Evolutionary conservation across 1,140 invertebrate genomes (phyloP).

Genomic region (Pomacea maculata): DNA sequence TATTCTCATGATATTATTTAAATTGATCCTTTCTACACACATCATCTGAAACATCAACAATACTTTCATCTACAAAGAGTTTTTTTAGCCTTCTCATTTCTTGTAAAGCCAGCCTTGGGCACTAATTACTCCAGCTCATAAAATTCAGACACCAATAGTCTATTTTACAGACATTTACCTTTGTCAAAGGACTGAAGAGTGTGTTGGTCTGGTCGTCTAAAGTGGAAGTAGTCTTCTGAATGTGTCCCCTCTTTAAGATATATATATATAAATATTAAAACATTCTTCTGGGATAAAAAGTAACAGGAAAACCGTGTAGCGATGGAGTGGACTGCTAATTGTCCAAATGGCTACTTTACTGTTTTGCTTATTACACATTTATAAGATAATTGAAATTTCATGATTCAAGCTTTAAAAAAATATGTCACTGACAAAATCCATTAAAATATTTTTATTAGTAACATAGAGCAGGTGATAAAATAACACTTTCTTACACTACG

Average conservation of each 20-base stretch:
- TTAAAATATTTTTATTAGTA: neutral
- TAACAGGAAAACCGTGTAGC: neutral
- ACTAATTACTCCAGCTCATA: neutral
- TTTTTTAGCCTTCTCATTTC: neutral
- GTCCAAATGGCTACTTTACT: neutral
- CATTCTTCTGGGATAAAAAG: neutral
- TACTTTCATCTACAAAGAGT: neutral
- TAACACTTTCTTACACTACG: neutral
- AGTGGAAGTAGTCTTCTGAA: slow-evolving; percentile 40
- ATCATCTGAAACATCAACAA: neutral
- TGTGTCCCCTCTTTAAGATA: slow-evolving; percentile 41
- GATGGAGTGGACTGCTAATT: neutral
- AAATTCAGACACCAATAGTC: neutral
- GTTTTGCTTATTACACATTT: neutral
- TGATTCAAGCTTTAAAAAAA: neutral
- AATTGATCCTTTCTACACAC: neutral
- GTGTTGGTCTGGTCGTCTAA: slow-evolving; percentile 67
- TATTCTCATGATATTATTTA: neutral
- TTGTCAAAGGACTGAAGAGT: slow-evolving; percentile 41
- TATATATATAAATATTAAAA: slow-evolving; percentile 3
- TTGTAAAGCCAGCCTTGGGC: neutral
- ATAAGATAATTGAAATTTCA: neutral
- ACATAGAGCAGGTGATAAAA: neutral
- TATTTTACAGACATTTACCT: slow-evolving; percentile 29
- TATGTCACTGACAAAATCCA: neutral